Evolutionary conservation across 2,113 vertebrate genomes (phyloP).

Genomic region (Accipiter virgatus): DNA sequence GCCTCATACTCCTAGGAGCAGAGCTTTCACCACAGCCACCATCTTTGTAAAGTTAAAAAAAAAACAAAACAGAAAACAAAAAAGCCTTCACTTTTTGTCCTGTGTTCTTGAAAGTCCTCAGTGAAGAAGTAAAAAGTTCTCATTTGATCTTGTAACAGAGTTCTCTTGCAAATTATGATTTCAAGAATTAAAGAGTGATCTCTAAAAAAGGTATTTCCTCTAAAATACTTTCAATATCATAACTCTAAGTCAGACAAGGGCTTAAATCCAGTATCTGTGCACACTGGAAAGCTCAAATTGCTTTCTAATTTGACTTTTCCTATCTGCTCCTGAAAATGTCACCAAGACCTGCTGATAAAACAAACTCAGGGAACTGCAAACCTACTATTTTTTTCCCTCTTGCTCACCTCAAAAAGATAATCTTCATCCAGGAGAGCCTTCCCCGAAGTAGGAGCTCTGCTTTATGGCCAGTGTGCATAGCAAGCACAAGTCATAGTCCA

Average conservation of each 20-base stretch:
- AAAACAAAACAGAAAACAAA: background rate
- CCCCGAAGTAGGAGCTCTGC: background rate
- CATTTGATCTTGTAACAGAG: slow-evolving; percentile 19
- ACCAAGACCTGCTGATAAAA: slow-evolving; percentile 8
- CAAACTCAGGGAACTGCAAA: background rate
- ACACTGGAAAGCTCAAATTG: slow-evolving; percentile 51
- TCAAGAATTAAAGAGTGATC: slow-evolving; percentile 27
- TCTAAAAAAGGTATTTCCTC: slow-evolving; percentile 30
- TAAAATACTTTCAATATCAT: slow-evolving; percentile 37
- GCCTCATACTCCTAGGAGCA: background rate
- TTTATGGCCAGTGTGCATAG: background rate
- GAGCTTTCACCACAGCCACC: background rate
- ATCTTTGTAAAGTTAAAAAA: background rate
- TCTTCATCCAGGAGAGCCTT: background rate
- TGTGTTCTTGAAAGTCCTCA: background rate
- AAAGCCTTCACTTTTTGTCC: background rate
- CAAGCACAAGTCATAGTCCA: background rate
- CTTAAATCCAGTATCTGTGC: slow-evolving; percentile 7
- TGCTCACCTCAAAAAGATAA: background rate
- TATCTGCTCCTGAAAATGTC: slow-evolving; percentile 42
- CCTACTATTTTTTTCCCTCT: background rate
- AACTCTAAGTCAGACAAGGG: background rate
- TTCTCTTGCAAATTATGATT: slow-evolving; percentile 36
- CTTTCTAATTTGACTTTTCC: slow-evolving; percentile 29
- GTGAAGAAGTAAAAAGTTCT: background rate